Base-by-base conservation (phyloP, 2,113 vertebrate genomes). In the Epinephelus fuscoguttatus region DNA sequence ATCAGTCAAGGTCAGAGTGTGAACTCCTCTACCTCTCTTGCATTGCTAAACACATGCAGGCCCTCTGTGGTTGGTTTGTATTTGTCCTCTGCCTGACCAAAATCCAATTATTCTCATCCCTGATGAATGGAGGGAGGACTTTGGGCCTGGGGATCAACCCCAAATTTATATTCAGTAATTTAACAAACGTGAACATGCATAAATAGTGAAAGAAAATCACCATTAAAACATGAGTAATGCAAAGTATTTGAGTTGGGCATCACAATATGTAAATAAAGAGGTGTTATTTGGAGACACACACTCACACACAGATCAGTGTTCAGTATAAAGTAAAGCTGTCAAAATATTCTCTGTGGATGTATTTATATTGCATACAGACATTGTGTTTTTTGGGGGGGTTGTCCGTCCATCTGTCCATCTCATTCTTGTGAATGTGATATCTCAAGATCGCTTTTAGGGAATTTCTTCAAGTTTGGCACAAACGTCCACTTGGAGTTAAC, bases 1-100 rank as follows among this genome's bases (percentile, higher is more conserved):
- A 92, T 88, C 84, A 84, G 81, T 91, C 92, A 90, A 92, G 90
- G 90, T 91, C 87, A 77, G 42, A 42, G 62, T 64, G 33, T 59
- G 70, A 66, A 63, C 77, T 70, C 53, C 80, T 78, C 37, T 82
- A 52, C 82, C 49, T 60, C 83, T 52, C 27, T 78, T 84, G 89
- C 88, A 90, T 86, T 62, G 78, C 21, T 88, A 89, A 93, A 92
- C 82, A 84, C 67, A 53, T 30, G 42, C 75, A 42, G 59, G 25
- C 14, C 50, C 40, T n/a, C 66, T 64, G 59, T 60, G 27, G 61
- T 84, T 79, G 76, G 73, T 80, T 80, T 80, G 56, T 84, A 78
- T 82, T 84, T 80, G 75, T 81, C 53, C 75, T 75, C 60, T 33
- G 67, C 15, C 47, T 64, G 61, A 61, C 71, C 71, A 78, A 80